Evolutionary conservation across 2,113 vertebrate genomes (phyloP).

Genomic region (Riparia riparia): DNA sequence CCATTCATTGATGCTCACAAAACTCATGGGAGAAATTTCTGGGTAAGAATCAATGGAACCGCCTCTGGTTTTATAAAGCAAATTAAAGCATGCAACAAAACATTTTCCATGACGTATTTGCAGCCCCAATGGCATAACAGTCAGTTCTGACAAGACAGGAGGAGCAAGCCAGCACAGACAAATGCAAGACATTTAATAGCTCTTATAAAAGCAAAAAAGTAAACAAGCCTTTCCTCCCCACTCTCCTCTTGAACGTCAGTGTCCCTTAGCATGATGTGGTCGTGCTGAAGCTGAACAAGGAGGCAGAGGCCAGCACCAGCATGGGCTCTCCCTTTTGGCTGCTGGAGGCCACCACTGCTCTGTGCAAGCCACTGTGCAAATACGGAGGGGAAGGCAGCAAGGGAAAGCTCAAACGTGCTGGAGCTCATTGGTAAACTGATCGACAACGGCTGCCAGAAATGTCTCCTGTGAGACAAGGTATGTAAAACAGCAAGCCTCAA

Average conservation of each 20-base stretch:
- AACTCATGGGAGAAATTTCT: neutral
- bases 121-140: neutral
- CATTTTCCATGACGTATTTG: neutral
- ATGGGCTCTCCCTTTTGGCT: neutral
- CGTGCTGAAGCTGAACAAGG: accelerated
- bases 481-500: neutral
- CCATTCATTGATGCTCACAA: neutral
- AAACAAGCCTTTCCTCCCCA: neutral
- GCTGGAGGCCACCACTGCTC: accelerated
- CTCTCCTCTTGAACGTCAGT: neutral
- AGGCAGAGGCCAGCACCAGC: neutral
- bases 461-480: neutral
- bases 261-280: neutral
- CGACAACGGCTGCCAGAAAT: neutral
- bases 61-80: neutral
- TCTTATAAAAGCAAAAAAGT: neutral
- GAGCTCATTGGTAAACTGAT: neutral
- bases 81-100: neutral
- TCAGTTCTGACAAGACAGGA: neutral
- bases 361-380: neutral
- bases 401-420: neutral
- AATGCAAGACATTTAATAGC: neutral
- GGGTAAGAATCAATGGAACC: neutral
- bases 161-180: neutral
- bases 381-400: neutral